These are phyloP conservation scores for Lasioglossum baleicum DNA, from an alignment of 1,140 invertebrate species.

Conservation along the genomic window DNA sequence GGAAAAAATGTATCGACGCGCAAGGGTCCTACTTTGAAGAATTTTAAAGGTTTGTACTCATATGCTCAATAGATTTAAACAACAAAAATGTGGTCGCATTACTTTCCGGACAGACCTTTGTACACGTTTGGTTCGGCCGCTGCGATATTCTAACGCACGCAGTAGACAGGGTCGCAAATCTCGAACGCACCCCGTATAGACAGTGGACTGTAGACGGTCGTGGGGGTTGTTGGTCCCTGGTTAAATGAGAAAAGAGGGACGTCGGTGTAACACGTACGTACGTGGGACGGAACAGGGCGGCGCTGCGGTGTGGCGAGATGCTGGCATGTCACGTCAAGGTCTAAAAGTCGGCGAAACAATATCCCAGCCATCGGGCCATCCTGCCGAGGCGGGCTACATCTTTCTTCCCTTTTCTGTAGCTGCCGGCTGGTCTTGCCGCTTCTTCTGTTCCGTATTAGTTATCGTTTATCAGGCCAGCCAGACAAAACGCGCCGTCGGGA, in stretches of 20 bases:
- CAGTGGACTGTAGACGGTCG: too few relatives aligned
- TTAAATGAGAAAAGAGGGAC: constrained; percentile 7
- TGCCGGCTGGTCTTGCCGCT: constrained; percentile 24
- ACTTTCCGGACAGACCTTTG: too few relatives aligned
- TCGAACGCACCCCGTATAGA: too few relatives aligned
- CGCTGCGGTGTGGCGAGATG: constrained; percentile 32
- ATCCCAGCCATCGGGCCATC: constrained; percentile 39
- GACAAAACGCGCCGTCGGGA: constrained; percentile 67
- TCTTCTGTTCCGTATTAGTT: constrained; percentile 70
- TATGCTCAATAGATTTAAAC: too few relatives aligned
- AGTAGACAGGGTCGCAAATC: too few relatives aligned
- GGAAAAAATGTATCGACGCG: too few relatives aligned
- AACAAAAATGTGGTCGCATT: too few relatives aligned
- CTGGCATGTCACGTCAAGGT: constrained; percentile 60
- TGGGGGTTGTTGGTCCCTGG: not conserved
- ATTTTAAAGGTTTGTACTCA: too few relatives aligned
- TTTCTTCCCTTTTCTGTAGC: constrained; percentile 48
- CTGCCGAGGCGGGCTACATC: constrained; percentile 33
- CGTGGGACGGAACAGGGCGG: constrained; percentile 6
- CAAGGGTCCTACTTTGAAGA: too few relatives aligned
- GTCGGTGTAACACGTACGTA: constrained; percentile 4
- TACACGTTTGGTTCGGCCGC: too few relatives aligned
- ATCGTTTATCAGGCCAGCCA: constrained; percentile 72
- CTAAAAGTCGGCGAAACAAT: constrained; percentile 66
- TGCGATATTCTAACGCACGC: too few relatives aligned